phyloP scores from a whole-genome alignment of 2,888 invertebrate species.

The Sarcophaga caerulescens region DNA sequence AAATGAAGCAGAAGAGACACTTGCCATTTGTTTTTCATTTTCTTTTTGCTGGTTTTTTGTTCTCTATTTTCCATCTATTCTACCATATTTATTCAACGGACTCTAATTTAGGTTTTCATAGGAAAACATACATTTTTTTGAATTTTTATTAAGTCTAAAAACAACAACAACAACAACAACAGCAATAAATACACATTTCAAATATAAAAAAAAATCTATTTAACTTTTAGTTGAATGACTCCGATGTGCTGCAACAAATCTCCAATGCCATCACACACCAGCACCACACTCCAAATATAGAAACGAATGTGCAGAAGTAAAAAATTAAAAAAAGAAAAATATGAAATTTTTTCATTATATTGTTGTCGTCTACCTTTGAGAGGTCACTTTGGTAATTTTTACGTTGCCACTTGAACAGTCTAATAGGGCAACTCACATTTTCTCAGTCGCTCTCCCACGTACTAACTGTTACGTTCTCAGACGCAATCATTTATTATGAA shows the following conservation, averaged over 20 bases:
- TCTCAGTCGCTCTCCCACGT: not conserved
- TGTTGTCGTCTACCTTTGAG: conserved; percentile 34
- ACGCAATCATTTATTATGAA: not conserved
- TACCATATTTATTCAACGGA: not conserved
- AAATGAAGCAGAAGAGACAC: conserved; percentile 28
- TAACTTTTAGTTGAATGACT: conserved; percentile 13
- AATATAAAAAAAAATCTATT: not conserved
- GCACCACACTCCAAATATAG: not conserved
- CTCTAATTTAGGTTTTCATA: not conserved
- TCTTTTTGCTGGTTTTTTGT: not conserved
- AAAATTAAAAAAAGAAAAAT: not conserved
- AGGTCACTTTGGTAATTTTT: conserved; percentile 33
- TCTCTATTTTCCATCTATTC: not conserved
- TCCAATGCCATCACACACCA: not conserved
- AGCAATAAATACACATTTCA: not conserved
- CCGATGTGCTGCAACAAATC: not conserved
- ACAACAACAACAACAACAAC: not conserved
- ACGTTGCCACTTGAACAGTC: conserved; percentile 20
- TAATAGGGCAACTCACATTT: not conserved
- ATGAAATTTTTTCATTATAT: conserved; percentile 38
- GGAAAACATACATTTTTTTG: not conserved
- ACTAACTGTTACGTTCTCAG: not conserved
- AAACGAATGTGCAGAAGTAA: not conserved
- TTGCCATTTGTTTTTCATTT: not conserved
- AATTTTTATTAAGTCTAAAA: not conserved